Evolutionary conservation across 1,140 invertebrate genomes (phyloP), one percentile per base, ranked within the genome.

Genomic region (Apis laboriosa): DNA sequence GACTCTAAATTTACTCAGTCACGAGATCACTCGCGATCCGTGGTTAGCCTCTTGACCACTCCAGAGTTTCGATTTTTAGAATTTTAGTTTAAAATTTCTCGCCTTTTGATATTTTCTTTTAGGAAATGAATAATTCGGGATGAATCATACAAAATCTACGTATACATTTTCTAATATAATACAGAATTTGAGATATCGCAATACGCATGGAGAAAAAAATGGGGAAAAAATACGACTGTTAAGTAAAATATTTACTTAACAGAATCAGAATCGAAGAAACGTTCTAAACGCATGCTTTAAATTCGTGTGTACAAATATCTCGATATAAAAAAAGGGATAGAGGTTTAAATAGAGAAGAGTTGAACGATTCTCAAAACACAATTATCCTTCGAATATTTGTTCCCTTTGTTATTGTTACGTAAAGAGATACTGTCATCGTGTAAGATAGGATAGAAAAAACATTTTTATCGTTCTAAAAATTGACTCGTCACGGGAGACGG

Each of bases 401-500:
- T 7, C 13, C 1, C 51, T 34, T 53, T 73, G 63, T 68, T 68
- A n/a, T 56, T 12, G 13, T 81, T 81, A 68, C 64, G 55, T 60
- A 68, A 74, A 81, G 4, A 17, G 24, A 53, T n/a, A 58, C 53
- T 28, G 9, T 58, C 24, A 9, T 43, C 19, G 34, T 9, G 19
- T 3, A 43, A 3, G 49, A n/a, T 17, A 1, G 5, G 15, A 34
- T 9, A 53, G 53, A 21, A 55, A 70, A 76, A 68, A 76, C 43
- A 55, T 67, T 73, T 81, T 84, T 77, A 63, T 84, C 75, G 77
- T 80, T 88, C 84, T 85, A 83, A 85, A 43, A 87, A 84, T 85
- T 88, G 82, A 77, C 75, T 77, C 80, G 75, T 78, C 76, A 64
- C 43, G 72, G 63, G 24, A 72, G 19, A 17, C 17, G 58, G 9